These are phyloP conservation scores for Eumacrocentrus americanus DNA, from an alignment of 2,888 invertebrate species.

Conservation along the genomic window DNA sequence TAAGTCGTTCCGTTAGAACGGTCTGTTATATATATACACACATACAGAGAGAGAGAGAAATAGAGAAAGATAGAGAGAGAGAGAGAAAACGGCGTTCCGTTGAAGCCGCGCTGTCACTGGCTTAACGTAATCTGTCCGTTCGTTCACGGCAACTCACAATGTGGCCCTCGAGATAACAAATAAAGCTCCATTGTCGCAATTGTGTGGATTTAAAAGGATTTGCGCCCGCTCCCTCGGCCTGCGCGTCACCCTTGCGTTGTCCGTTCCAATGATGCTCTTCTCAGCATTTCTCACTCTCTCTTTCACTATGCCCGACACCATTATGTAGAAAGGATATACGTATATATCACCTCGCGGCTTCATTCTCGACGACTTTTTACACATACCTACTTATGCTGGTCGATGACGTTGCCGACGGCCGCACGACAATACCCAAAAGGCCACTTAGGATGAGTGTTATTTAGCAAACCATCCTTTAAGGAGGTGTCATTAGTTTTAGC, in stretches of 20 bases:
- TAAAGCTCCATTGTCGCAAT: conserved; percentile 63
- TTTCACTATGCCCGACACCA: not conserved
- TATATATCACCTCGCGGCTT: not conserved
- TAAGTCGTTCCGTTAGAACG: conserved; percentile 54
- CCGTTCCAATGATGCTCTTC: conserved; percentile 32
- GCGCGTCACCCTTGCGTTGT: conserved; percentile 26
- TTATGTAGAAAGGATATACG: not conserved
- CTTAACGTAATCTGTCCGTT: conserved; percentile 62
- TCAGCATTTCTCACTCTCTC: conserved; percentile 13
- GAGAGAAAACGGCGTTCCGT: conserved; percentile 46
- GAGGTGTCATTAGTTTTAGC: no score
- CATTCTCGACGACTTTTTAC: not conserved
- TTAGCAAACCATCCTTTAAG: no score
- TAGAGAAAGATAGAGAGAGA: no score
- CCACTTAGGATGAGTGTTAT: no score
- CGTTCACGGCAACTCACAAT: conserved; percentile 62
- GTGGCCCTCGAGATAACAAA: conserved; percentile 63
- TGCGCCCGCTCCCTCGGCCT: conserved; percentile 49
- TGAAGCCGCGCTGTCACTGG: conserved; percentile 58
- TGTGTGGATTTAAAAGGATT: conserved; percentile 63
- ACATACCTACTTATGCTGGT: conserved; percentile 6
- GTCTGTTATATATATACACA: conserved; percentile 24
- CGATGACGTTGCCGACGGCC: not conserved
- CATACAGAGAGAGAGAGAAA: conserved; percentile 10
- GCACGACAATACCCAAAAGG: no score